A percentile compares a stretch with the other conserved stretches of the same genome.
These are phyloP conservation scores for Sebastes trivittatus DNA, from an alignment of 2,797 vertebrate species.

Conservation along the genomic window DNA sequence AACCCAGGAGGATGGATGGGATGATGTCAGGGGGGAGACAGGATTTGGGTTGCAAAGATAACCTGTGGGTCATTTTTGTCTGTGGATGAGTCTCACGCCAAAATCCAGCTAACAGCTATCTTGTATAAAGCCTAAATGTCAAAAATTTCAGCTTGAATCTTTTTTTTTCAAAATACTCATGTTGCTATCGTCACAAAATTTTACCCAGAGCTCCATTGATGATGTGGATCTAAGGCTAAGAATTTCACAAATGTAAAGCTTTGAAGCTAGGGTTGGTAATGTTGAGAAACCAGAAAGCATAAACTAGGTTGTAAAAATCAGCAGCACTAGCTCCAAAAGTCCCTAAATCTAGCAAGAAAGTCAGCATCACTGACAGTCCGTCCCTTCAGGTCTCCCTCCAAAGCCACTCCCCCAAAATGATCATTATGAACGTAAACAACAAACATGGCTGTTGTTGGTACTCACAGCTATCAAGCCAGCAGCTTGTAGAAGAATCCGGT, in stretches of 20 bases:
- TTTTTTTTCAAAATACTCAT: slow-evolving; percentile 1
- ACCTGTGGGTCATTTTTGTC: slow-evolving; percentile 29
- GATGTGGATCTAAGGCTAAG: neutral
- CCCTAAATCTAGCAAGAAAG: too few species aligned
- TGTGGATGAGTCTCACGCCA: neutral
- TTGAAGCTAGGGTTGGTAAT: neutral
- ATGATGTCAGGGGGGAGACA: slow-evolving; percentile 58
- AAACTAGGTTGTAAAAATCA: too few species aligned
- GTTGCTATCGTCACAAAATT: neutral
- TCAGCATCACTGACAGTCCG: too few species aligned
- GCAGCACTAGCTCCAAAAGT: too few species aligned
- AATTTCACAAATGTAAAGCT: neutral
- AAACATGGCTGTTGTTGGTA: too few species aligned
- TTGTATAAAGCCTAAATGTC: neutral
- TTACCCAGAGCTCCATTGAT: neutral
- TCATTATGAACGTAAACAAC: too few species aligned
- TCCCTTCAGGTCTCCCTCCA: too few species aligned
- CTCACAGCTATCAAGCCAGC: too few species aligned
- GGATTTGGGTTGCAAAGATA: slow-evolving; percentile 45
- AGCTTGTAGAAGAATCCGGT: too few species aligned
- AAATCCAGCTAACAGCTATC: slow-evolving; percentile 11
- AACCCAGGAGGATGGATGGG: slow-evolving; percentile 56
- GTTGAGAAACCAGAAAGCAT: too few species aligned
- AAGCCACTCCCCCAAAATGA: too few species aligned
- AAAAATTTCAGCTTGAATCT: neutral